Conservation (phyloP, 1,140 invertebrate genomes). For the Cylas formicarius region DNA sequence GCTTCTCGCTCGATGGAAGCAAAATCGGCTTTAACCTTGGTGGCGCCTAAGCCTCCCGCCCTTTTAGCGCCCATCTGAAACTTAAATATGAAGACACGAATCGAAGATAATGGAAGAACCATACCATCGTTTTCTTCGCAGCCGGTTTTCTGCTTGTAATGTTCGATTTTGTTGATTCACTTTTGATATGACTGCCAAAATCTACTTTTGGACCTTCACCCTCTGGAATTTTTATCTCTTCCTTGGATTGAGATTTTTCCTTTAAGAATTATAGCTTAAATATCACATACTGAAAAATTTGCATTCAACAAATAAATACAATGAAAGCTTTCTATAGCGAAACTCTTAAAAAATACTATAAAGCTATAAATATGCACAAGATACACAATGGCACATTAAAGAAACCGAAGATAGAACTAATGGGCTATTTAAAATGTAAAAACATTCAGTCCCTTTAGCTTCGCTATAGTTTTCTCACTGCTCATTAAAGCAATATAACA, state of each 20-base stretch:
- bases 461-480: too few relatives aligned
- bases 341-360: too few relatives aligned
- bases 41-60: slow-evolving; percentile 89
- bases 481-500: too few relatives aligned
- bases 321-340: too few relatives aligned
- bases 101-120: slow-evolving; percentile 22
- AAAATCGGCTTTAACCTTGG: slow-evolving; percentile 90
- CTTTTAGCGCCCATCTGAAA: slow-evolving; percentile 76
- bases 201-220: slow-evolving; percentile 42
- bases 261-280: too few relatives aligned
- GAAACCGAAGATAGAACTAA: too few relatives aligned
- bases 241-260: not conserved
- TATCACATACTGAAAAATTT: too few relatives aligned
- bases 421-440: too few relatives aligned
- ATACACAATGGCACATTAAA: too few relatives aligned
- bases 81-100: not conserved
- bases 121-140: slow-evolving; percentile 57
- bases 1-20: slow-evolving; percentile 91
- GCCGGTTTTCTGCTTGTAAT: slow-evolving; percentile 63
- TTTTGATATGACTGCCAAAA: slow-evolving; percentile 29
- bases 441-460: too few relatives aligned
- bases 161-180: slow-evolving; percentile 57
- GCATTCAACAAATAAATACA: too few relatives aligned
- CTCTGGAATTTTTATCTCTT: slow-evolving; percentile 3
- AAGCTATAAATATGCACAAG: too few relatives aligned